Conservation (phyloP, 2,113 vertebrate genomes). For the Pachyramphus minor region DNA sequence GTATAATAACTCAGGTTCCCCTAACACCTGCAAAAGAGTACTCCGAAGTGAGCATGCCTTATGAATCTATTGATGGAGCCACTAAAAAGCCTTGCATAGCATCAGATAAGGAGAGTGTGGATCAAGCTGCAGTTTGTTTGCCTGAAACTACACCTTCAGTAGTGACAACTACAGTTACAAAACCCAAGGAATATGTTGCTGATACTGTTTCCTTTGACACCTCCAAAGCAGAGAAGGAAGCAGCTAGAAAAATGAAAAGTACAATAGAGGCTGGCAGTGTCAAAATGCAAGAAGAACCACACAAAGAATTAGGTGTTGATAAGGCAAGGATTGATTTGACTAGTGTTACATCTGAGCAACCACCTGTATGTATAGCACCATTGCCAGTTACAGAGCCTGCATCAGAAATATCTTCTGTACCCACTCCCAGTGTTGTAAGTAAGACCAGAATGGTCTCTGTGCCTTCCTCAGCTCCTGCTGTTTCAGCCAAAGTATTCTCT, state of each 20-base stretch:
- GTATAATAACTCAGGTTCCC: constrained; percentile 39
- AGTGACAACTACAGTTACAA: not conserved
- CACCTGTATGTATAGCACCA: not conserved
- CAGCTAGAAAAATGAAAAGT: constrained; percentile 36
- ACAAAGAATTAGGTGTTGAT: constrained; percentile 44
- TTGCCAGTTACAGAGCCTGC: constrained; percentile 35
- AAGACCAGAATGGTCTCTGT: constrained; percentile 43
- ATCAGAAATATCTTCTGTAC: constrained; percentile 55
- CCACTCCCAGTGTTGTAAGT: constrained; percentile 68
- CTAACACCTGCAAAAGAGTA: constrained; percentile 55
- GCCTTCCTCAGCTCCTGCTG: constrained; percentile 60
- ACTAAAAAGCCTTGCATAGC: not conserved
- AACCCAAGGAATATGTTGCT: not conserved
- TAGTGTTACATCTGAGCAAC: constrained; percentile 30
- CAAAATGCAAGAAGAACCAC: constrained; percentile 59
- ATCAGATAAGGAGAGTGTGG: constrained; percentile 42
- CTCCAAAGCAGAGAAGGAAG: constrained; percentile 41
- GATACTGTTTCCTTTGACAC: constrained; percentile 24
- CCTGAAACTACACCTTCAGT: constrained; percentile 66
- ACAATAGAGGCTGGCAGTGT: constrained; percentile 38
- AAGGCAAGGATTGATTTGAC: constrained; percentile 5
- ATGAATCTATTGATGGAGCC: not conserved
- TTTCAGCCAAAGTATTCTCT: constrained; percentile 77
- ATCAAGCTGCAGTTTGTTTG: constrained; percentile 74
- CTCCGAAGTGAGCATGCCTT: constrained; percentile 56